Conservation (phyloP, 2,797 vertebrate genomes). For the Tenualosa ilisha region DNA sequence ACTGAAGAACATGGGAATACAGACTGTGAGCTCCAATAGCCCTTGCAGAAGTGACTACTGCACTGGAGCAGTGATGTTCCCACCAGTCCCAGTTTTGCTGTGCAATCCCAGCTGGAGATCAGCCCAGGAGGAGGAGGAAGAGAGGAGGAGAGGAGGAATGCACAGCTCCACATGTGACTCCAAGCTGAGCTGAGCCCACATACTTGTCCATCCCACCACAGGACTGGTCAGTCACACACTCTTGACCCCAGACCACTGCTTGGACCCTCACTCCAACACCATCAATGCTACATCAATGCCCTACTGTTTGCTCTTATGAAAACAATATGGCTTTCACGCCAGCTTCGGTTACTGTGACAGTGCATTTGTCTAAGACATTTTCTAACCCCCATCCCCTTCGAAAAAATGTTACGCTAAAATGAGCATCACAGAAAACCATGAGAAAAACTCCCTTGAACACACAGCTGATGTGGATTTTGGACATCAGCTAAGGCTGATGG, state of each 20-base stretch:
- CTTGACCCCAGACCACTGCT: neutral
- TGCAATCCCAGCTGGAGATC: neutral
- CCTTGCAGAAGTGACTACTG: neutral
- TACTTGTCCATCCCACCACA: neutral
- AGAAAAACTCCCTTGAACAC: neutral
- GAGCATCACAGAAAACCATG: neutral
- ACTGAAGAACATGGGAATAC: no score
- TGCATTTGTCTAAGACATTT: neutral
- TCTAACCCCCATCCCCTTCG: no score
- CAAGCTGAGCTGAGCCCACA: neutral
- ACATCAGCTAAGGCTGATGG: neutral
- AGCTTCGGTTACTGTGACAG: neutral
- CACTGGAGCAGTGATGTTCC: neutral
- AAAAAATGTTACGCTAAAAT: neutral
- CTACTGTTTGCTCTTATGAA: neutral
- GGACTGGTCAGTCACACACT: no score
- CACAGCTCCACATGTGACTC: neutral
- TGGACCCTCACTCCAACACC: neutral
- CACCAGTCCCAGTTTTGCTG: neutral
- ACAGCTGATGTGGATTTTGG: neutral
- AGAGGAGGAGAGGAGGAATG: neutral
- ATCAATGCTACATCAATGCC: neutral
- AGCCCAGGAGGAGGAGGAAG: neutral
- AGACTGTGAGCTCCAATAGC: neutral
- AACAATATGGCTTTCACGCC: neutral